Evolutionary conservation across 2,888 invertebrate genomes (phyloP).

Genomic region (Rhingia campestris): DNA sequence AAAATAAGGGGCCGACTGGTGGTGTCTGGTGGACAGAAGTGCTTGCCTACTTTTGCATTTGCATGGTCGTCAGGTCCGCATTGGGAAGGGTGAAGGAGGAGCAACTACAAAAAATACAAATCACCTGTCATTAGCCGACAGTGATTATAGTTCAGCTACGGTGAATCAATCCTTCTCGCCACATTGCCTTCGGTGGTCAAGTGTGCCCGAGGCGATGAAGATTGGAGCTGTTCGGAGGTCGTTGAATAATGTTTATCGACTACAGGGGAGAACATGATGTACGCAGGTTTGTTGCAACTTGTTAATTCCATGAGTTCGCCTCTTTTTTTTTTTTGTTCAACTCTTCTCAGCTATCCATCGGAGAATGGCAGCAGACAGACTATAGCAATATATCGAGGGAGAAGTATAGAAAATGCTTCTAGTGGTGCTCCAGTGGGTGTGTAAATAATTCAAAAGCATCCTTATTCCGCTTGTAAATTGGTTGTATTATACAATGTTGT

Average conservation of each 20-base stretch:
- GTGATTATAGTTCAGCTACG: slow-evolving; percentile 58
- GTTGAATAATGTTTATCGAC: slow-evolving; percentile 9
- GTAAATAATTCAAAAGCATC: slow-evolving; percentile 58
- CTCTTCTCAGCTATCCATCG: neutral
- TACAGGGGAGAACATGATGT: neutral
- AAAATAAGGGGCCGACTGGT: slow-evolving; percentile 39
- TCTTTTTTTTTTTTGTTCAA: neutral
- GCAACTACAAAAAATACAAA: slow-evolving; percentile 19
- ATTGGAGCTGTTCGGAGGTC: slow-evolving; percentile 15
- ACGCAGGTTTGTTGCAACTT: slow-evolving; percentile 21
- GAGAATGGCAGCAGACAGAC: no score
- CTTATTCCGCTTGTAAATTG: slow-evolving; percentile 47
- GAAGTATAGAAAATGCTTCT: no score
- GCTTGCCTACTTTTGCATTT: slow-evolving; percentile 6
- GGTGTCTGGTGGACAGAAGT: slow-evolving; percentile 23
- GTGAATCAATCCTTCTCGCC: slow-evolving; percentile 10
- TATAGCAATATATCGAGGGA: neutral
- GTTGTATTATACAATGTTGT: slow-evolving; percentile 16
- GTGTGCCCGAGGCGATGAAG: slow-evolving; percentile 26
- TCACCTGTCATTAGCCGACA: slow-evolving; percentile 59
- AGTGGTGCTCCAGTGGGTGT: neutral
- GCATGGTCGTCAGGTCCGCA: slow-evolving; percentile 3
- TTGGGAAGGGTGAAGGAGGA: neutral
- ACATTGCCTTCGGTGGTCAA: slow-evolving; percentile 9
- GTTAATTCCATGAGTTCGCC: slow-evolving; percentile 11